phyloP scores from a whole-genome alignment of 2,797 vertebrate species.

The Arrhamphus sclerolepis region DNA sequence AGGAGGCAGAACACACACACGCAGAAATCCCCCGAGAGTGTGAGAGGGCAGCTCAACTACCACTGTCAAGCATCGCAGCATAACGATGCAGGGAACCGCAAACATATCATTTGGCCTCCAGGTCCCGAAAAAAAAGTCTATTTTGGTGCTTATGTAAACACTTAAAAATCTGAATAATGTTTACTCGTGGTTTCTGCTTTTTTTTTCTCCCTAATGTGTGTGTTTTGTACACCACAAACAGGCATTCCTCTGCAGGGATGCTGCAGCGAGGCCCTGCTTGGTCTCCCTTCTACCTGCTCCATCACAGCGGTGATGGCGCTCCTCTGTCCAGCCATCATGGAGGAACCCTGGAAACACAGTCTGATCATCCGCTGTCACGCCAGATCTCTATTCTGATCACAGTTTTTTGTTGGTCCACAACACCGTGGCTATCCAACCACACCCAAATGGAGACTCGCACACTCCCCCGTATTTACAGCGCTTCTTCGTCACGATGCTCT shows the following conservation, averaged over 20 bases:
- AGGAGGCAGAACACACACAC: conserved; percentile 35
- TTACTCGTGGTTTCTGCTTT: conserved; percentile 60
- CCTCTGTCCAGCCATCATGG: too few species aligned
- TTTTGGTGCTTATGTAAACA: conserved; percentile 74
- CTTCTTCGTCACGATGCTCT: conserved; percentile 46
- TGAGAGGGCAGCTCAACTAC: conserved; percentile 58
- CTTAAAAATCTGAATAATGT: conserved; percentile 74
- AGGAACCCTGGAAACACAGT: too few species aligned
- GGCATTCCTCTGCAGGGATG: conserved; percentile 33
- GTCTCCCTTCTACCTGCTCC: too few species aligned
- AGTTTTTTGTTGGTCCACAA: conserved; percentile 36
- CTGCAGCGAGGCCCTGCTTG: not conserved
- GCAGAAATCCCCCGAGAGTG: conserved; percentile 53
- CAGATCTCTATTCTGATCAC: too few species aligned
- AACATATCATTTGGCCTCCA: conserved; percentile 79
- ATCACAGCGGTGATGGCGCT: too few species aligned
- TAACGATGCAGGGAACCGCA: conserved; percentile 71
- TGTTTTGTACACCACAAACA: conserved; percentile 44
- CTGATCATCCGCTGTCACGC: too few species aligned
- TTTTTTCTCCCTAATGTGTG: conserved; percentile 37
- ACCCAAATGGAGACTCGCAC: conserved; percentile 24
- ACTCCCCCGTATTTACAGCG: conserved; percentile 61
- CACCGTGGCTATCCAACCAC: conserved; percentile 31
- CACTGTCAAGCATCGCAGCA: conserved; percentile 64
- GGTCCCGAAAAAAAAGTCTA: conserved; percentile 64